phyloP scores from a whole-genome alignment of 2,113 vertebrate species.

The Thunnus maccoyii region DNA sequence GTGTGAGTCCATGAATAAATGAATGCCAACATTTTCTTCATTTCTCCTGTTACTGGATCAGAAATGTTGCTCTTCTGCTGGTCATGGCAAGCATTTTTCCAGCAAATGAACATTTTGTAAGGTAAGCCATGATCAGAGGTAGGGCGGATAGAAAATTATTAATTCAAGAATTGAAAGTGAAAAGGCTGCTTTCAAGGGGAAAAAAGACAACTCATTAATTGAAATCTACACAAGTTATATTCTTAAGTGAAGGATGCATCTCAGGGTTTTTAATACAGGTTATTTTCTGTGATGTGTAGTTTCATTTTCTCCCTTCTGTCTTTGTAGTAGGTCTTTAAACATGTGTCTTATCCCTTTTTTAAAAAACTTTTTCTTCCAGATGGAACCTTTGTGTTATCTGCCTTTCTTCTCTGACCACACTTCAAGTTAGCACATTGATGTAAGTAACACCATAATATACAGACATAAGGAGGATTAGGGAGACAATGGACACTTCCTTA shows the following conservation, averaged over 20 bases:
- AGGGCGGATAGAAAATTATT: no score
- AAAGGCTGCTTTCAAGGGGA: background rate
- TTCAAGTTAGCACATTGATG: constrained; percentile 38
- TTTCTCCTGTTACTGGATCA: no score
- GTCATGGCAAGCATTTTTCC: background rate
- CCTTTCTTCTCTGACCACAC: constrained; percentile 22
- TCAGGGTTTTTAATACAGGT: no score
- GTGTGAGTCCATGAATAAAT: background rate
- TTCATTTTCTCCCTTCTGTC: no score
- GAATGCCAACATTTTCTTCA: no score
- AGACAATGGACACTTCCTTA: constrained; percentile 71
- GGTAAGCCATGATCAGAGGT: no score
- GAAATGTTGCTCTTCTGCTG: background rate
- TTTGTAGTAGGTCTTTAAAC: background rate
- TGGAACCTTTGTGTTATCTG: constrained; percentile 58
- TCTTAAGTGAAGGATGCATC: background rate
- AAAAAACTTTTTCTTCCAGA: constrained; percentile 33
- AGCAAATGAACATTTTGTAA: background rate
- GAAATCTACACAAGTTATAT: no score
- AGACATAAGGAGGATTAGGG: constrained; percentile 53
- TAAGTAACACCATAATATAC: constrained; percentile 28
- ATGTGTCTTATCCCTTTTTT: constrained; percentile 3
- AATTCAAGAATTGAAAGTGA: background rate
- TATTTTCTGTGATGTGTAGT: no score
- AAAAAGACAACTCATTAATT: background rate